Evolutionary conservation across 2,797 vertebrate genomes (phyloP), one percentile per base, ranked within the genome.

Genomic region (Cynodonichthys magdalenae): DNA sequence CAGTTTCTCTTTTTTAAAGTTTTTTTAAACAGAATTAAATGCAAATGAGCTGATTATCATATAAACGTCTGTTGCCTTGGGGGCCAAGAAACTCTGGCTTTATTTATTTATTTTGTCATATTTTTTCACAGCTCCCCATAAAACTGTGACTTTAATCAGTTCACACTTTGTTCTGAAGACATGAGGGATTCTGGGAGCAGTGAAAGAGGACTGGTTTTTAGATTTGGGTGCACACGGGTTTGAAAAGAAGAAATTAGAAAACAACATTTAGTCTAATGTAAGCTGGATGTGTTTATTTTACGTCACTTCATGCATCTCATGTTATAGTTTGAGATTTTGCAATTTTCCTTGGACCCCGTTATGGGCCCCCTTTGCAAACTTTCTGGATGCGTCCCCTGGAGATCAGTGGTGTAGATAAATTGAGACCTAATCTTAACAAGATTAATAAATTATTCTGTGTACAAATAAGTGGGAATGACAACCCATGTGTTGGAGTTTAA

Each of bases 1-100:
- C 48, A 51, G 61, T 50, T 77, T 69, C 53, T 53, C 55, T 51
- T 66, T 49, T 81, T 82, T 49, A 62, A 53, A 36, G 59, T 74
- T 82, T 44, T 69, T 90, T 75, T 53, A 83, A 89, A 92, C 84
- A 88, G 85, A 92, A 93, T 91, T 87, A 91, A 89, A 94, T 93
- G 92, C 90, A 93, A 94, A 94, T 92, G 75, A 84, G 77, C 88
- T 90, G 89, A 93, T 94, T 93, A 92, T 88, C 91, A 93, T 92
- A 93, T 92, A 92, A 92, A 93, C 81, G 83, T 81, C 86, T 78
- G 69, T 79, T 77, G 88, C 89, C 88, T 81, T 55, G 72, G 84
- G 87, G 80, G 74, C 66, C 2, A 62, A 82, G 80, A 77, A 83
- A 77, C 74, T 72, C 67, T 53, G 53, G 67, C 64, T 84, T 91